Evolutionary conservation across 2,888 invertebrate genomes (phyloP).

Genomic region (Lepeophtheirus nordmannii): DNA sequence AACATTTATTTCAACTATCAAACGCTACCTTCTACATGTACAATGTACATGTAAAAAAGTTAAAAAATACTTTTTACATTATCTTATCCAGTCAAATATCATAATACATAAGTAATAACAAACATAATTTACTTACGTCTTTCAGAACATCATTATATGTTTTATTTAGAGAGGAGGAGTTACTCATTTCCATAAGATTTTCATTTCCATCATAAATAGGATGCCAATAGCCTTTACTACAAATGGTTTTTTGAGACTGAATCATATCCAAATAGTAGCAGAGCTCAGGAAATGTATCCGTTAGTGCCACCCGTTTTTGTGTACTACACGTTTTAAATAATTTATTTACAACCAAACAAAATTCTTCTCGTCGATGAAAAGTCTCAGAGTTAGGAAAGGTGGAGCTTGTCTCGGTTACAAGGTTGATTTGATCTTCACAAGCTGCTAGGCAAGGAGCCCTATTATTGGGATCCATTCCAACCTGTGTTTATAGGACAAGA

Average conservation of each 20-base stretch:
- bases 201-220: neutral
- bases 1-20: no score
- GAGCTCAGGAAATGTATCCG: neutral
- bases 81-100: no score
- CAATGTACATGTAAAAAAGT: no score
- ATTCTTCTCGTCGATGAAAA: slow-evolving; percentile 10
- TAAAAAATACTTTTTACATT: no score
- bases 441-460: slow-evolving; percentile 9
- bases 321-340: neutral
- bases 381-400: slow-evolving; percentile 16
- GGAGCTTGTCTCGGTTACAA: slow-evolving; percentile 17
- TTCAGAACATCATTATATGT: no score
- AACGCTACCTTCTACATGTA: no score
- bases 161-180: no score
- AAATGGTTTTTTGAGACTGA: neutral
- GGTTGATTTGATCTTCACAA: slow-evolving; percentile 17
- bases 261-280: neutral
- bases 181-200: no score
- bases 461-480: neutral
- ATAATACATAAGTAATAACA: no score
- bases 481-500: neutral
- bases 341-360: slow-evolving; percentile 7
- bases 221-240: neutral
- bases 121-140: no score
- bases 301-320: neutral